Base-by-base conservation (phyloP, 1,140 invertebrate genomes). In the Ceratina japonica region DNA sequence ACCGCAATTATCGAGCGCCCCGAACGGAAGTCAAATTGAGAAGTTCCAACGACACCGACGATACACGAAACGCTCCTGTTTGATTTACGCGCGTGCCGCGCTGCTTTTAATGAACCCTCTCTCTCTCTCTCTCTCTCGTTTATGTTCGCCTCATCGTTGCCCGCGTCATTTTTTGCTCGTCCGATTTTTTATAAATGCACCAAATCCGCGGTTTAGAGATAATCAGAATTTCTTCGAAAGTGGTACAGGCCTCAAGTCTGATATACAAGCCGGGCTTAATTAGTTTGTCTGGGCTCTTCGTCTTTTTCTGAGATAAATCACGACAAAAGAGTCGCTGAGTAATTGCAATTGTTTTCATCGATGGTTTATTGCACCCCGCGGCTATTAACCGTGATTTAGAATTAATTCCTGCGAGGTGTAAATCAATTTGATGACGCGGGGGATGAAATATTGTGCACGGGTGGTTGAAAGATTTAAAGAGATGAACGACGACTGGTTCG, bases 1-100 rank as follows among this genome's bases (percentile, higher is more conserved):
- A 54, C 83, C 70, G 80, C 82, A 83, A 87, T 87, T 84, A 87
- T 85, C 81, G 79, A 79, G 78, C 74, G 58, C 31, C 59, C 51
- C 59, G 61, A 64, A 74, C 80, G 82, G 84, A 88, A 89, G 86
- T 88, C 86, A 75, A 88, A 89, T 89, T 88, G 85, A 84, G 85
- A 87, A 87, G 86, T 88, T 86, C 77, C 78, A 81, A 58, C 75
- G 74, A 81, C 68, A 72, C 10, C 37, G 37, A 44, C 37, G 37
- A 82, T 71, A 49, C 51, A 61, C 70, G 49, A 44, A 54, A 61
- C 75, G 22, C 65, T 58, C 54, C 27, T 69, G 59, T 71, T 77
- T 77, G 75, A 77, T 77, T 77, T 77, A 76, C 75, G 63, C 64
- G n/a, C 12, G 10, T 13, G 20, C 15, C 16, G 16, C 51, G 70